Evolutionary conservation across 1,140 invertebrate species (phyloP), one percentile per base, ranked within the genome.

Genomic region (Trinorchestia longiramus): DNA sequence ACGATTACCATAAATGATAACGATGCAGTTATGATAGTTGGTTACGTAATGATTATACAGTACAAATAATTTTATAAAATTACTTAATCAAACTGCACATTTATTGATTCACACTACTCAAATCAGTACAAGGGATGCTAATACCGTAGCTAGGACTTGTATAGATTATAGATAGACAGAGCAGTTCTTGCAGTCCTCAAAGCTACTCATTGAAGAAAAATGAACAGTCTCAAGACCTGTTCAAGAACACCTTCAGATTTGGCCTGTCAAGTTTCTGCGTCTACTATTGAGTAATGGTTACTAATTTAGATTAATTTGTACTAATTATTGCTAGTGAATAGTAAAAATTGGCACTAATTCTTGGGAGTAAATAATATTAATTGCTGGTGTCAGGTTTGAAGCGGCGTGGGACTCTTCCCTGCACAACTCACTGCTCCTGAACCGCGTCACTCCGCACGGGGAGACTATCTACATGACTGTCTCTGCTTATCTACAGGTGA

Each of bases 321-420:
- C 47, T 19, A 53, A n/a, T 36, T 77, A 77, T 77, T 15, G 62
- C 36, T 3, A 77, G 15, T 36, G 47, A 53, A 19, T 53, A 19
- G 6, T 53, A 53, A 6, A 11, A 36, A 77, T 77, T 77, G 62
- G 62, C 1, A 28, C 62, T 77, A 11, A 77, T 36, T 77, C 1
- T 23, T 77, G 62, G 62, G 15, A 3, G 1, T 77, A 19, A 77
- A 15, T 77, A 36, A 19, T 77, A 8, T 77, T 77, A 77, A 11
- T 23, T 36, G 11, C 19, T 91, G 88, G 1, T 43, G 41, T 19
- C 44, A 94, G 99, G 97, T 99, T 99, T 97, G 99, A 99, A 97
- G 99, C 99, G 0, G 99, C 99, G 0, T 99, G 99, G 99, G 99
- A 99, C 97, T 99, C 99, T 97, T 99, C 99, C 87, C 98, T 99